Evolutionary conservation across 2,888 invertebrate genomes (phyloP), one percentile per base, ranked within the genome.

Genomic region (Halocaridina rubra): DNA sequence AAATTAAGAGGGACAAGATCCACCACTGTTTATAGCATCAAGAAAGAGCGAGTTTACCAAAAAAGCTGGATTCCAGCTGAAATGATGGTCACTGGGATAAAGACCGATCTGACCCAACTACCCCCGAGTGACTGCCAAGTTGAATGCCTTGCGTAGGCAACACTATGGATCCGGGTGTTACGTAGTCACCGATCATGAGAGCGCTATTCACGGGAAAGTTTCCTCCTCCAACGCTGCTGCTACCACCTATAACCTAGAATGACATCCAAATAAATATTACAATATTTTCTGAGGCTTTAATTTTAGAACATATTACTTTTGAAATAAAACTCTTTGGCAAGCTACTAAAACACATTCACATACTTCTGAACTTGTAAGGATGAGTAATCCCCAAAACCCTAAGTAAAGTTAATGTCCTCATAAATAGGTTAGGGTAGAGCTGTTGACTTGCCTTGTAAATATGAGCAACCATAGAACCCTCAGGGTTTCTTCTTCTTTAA

Each of bases 181-280:
- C 94, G 91, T 95, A 95, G 91, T 95, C 95, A 77, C 94, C 95
- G 89, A 95, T 95, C 95, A 95, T 95, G 90, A 94, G 80, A 13
- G 88, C 86, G 57, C 72, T 85, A 75, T 86, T 88, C 13, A 88
- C 80, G 0, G 88, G 82, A 78, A 88, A 88, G 78, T 71, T 86
- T 7, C 76, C 79, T 29, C 80, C 72, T 13, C 80, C 80, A 13
- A 61, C 57, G n/a, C 76, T 71, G 10, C 32, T 33, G 24, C 71
- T 32, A 61, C 69, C 67, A 53, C 22, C 75, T 1, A 19, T 69
- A 13, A 30, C 13, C 77, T 77, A 61, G 10, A 77, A 77, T 53
- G 10, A 3, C 4, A 53, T 53, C 4, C 19, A 10, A 5, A 53
- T 53, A n/a, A n/a, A n/a, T n/a, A n/a, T n/a, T n/a, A n/a, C n/a